Conservation (phyloP, 2,888 invertebrate species). For the Yponomeuta sedellus region DNA sequence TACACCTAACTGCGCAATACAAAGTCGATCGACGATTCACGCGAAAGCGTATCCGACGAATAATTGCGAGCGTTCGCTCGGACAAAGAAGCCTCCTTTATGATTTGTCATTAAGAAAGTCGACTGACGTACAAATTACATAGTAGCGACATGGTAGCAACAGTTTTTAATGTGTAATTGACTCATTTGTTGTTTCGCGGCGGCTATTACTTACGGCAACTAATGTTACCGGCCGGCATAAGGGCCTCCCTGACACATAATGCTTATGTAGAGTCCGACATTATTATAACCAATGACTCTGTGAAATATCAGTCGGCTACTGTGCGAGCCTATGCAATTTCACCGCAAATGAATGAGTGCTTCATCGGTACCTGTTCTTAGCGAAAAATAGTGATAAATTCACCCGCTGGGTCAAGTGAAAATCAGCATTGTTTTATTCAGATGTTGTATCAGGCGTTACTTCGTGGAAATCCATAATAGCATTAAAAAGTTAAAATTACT, state of each 20-base stretch:
- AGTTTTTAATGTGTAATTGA: slow-evolving; percentile 7
- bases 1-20: slow-evolving; percentile 20
- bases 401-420: too few relatives aligned
- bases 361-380: not conserved
- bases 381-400: not conserved
- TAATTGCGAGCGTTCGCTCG: slow-evolving; percentile 12
- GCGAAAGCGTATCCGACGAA: slow-evolving; percentile 37
- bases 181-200: slow-evolving; percentile 9
- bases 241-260: slow-evolving; percentile 5
- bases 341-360: not conserved
- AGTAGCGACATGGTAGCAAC: slow-evolving; percentile 17
- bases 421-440: too few relatives aligned
- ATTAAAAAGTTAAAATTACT: too few relatives aligned
- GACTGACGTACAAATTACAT: slow-evolving; percentile 20
- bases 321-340: not conserved
- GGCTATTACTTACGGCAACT: slow-evolving; percentile 6
- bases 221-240: not conserved
- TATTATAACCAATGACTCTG: slow-evolving; percentile 9
- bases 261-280: slow-evolving; percentile 4
- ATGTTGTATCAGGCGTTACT: too few relatives aligned
- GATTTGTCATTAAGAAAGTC: slow-evolving; percentile 21
- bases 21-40: slow-evolving; percentile 34
- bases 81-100: slow-evolving; percentile 17
- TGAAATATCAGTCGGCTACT: not conserved
- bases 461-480: too few relatives aligned